Evolutionary conservation across 2,888 invertebrate genomes (phyloP), one percentile per base, ranked within the genome.

Genomic region (Cynaeus angustus): DNA sequence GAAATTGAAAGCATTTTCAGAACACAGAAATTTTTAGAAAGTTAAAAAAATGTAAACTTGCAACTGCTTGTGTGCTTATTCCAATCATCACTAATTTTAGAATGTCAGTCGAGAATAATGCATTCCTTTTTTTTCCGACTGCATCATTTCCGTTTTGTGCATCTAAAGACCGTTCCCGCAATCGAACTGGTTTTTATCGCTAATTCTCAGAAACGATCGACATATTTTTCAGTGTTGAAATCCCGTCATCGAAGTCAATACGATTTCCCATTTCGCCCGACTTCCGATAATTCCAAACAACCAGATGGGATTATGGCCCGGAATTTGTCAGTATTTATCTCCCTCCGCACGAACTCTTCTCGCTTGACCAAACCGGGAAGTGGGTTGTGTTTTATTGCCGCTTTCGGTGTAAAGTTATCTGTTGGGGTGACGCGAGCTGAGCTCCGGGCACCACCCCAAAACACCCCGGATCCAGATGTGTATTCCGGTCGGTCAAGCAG

Each of bases 401-500:
- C 72, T 64, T 67, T 73, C 59, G 72, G 73, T 70, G 71, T 71
- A 72, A 75, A 77, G 68, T 65, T 75, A 75, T 74, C 68, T 68
- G 46, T 45, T 61, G 33, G 67, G 73, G 72, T 55, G 72, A 72
- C 67, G 69, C 65, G 61, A 69, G 64, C 62, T 71, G 68, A 66
- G 21, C 68, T 75, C 72, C 75, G 75, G 75, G 72, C 71, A 72
- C 73, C 77, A 77, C 79, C 77, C 77, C 72, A 73, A 74, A 70
- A 76, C 73, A 72, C 75, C 72, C 79, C 79, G 79, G 78, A 78
- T 77, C 78, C 78, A 78, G 78, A 77, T 78, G 78, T 74, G 67
- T 69, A 72, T 70, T 70, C 70, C 71, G 71, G 66, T 64, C 58
- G 55, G 41, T 53, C 59, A 69, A 68, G 74, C 76, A 76, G 75